Conservation (phyloP, 2,797 vertebrate species). For the Sphaeramia orbicularis region DNA sequence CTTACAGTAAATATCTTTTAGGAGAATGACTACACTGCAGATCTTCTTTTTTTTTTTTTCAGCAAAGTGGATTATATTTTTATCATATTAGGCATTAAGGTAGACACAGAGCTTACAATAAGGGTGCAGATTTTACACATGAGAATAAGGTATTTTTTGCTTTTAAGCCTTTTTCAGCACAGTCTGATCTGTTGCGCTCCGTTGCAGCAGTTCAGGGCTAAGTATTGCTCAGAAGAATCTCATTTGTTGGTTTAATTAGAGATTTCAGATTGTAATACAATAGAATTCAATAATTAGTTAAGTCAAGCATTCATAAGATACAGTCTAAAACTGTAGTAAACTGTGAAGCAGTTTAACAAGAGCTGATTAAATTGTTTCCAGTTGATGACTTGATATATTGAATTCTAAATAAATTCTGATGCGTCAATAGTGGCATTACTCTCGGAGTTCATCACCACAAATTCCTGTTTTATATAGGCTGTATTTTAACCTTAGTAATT, state of each 20-base stretch:
- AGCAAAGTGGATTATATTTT: background rate
- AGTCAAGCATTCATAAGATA: background rate
- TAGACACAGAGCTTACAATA: no score
- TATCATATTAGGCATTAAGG: background rate
- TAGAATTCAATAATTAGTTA: background rate
- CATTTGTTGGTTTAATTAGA: no score
- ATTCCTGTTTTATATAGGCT: background rate
- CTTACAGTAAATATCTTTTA: background rate
- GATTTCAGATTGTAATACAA: no score
- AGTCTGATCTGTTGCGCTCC: no score
- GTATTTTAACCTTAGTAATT: background rate
- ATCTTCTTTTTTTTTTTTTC: background rate
- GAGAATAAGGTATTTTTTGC: no score
- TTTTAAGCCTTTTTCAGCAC: no score
- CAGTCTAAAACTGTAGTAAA: background rate
- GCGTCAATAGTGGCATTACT: background rate
- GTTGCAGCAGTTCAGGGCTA: no score
- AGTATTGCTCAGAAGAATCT: no score
- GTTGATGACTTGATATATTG: background rate
- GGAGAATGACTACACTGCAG: background rate
- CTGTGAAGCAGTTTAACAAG: background rate
- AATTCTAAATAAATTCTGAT: conserved; percentile 1
- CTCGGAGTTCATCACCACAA: background rate
- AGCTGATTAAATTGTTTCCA: conserved; percentile 1
- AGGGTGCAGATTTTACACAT: no score